These are phyloP conservation scores for Alectura lathami DNA, from an alignment of 2,113 vertebrate species.

Conservation along the genomic window DNA sequence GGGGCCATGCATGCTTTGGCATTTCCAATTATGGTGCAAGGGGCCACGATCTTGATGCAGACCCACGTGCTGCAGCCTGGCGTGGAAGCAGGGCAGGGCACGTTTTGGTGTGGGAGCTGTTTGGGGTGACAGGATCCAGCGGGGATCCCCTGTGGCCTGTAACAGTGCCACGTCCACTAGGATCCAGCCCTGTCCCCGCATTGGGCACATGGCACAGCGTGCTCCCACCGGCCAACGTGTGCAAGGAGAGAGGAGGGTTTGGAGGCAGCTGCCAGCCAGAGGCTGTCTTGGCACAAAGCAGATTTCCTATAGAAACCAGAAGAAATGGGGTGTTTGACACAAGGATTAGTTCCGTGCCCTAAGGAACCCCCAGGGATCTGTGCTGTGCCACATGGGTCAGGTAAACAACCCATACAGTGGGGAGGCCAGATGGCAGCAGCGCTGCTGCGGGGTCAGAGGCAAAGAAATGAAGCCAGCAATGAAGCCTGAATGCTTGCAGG, in stretches of 20 bases:
- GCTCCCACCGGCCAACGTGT: rapidly evolving
- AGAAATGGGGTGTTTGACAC: background rate
- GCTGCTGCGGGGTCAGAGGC: background rate
- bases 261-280: background rate
- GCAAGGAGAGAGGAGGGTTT: background rate
- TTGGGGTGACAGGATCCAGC: background rate
- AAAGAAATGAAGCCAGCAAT: background rate
- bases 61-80: background rate
- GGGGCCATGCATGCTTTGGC: background rate
- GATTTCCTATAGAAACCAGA: background rate
- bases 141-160: background rate
- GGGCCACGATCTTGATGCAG: rapidly evolving
- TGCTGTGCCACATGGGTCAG: rapidly evolving
- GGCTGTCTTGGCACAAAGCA: background rate
- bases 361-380: background rate
- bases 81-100: background rate
- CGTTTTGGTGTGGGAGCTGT: background rate
- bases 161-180: rapidly evolving
- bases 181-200: background rate
- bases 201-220: rapidly evolving
- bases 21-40: background rate
- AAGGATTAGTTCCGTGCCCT: background rate
- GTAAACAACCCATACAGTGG: background rate
- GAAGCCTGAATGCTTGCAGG: too few relatives aligned
- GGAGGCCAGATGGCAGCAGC: background rate